Base-by-base conservation (phyloP, 2,888 invertebrate genomes). In the Leptinotarsa juncta region DNA sequence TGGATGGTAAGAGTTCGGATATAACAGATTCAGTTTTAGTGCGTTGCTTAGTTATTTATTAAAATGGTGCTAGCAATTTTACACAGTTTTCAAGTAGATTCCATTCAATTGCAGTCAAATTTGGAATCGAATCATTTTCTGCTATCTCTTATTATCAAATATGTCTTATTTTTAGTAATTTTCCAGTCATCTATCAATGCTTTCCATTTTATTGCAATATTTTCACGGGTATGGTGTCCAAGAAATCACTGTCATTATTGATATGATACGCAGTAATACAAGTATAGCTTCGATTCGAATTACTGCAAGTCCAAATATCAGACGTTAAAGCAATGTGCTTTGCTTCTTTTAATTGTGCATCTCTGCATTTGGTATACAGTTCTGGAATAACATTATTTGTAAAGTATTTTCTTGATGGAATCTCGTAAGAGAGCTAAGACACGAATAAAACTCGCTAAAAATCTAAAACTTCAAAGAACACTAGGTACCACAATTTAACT, bases 331-430 rank as follows among this genome's bases (percentile, higher is more conserved):
- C 67, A 67, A 67, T 67, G 67, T 50, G 16, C 14, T 23, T 50
- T 67, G 67, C 51, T 67, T 67, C 23, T 67, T 51, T 67, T 23
- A 26, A 67, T 67, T 67, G 67, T 18, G n/a, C 67, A 67, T 67
- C 0, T 67, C 50, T 7, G 67, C 67, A 67, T 49, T 50, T 51
- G 48, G 20, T 65, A 65, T 67, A 51, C 67, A 67, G 50, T 67
- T 67, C 67, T 51, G 16, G 23, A 67, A 67, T 67, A 51, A 67
- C 67, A 67, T 18, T 51, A 67, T 67, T 23, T 67, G 51, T 67
- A 48, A 65, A 65, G 65, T 65, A 65, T 49, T 65, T 67, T 67
- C 67, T 67, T 67, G 67, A 23, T 10, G 51, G 49, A 67, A 67
- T 67, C 26, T 67, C 14, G 23, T 50, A 48, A 65, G 26, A 65